phyloP scores from a whole-genome alignment of 2,113 vertebrate species.

The Cyphomyrus plagiostoma region DNA sequence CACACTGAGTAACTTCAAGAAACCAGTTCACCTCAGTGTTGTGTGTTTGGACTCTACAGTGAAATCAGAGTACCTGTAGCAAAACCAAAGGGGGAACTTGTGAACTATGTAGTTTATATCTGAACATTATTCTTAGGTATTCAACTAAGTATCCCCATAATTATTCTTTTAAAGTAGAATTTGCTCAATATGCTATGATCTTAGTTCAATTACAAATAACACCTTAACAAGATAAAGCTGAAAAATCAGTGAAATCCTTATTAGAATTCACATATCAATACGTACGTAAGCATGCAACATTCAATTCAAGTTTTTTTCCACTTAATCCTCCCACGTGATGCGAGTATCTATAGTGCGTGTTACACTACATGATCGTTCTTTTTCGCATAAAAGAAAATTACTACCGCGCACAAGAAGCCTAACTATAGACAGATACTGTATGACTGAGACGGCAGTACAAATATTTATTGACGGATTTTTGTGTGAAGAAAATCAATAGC shows the following conservation, averaged over 20 bases:
- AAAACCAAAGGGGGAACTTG: not conserved
- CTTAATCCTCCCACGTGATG: not conserved
- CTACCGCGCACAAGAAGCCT: not conserved
- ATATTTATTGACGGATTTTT: not conserved
- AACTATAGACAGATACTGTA: not conserved
- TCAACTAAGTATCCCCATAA: not conserved
- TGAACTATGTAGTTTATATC: not conserved
- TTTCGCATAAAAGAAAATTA: not conserved
- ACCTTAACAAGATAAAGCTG: not conserved
- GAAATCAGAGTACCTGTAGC: not conserved
- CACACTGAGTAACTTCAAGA: not conserved
- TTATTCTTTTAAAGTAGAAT: not conserved
- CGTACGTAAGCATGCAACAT: not conserved
- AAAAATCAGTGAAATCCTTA: not conserved
- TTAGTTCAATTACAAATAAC: not conserved
- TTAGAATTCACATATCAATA: not conserved
- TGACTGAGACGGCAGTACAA: not conserved
- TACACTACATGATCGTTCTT: not conserved
- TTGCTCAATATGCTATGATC: not conserved
- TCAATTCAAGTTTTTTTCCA: not conserved
- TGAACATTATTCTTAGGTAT: not conserved
- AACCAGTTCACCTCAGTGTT: not conserved
- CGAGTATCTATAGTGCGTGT: not conserved
- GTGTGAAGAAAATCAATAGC: not conserved
- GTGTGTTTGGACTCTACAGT: not conserved